Base-by-base conservation (phyloP, 2,888 invertebrate species). In the Drosophila meridionalis region DNA sequence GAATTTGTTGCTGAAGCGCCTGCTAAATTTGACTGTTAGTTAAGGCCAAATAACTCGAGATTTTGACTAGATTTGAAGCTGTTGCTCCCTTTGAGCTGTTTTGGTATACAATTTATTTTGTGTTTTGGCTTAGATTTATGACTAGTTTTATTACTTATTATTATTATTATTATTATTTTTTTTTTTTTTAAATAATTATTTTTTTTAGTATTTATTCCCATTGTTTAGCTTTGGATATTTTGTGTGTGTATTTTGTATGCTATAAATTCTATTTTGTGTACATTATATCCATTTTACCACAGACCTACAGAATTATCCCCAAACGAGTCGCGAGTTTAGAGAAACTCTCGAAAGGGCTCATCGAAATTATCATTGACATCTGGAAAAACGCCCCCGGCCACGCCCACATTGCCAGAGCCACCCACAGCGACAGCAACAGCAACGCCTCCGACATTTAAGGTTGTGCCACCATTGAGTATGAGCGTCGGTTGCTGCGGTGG, bases 341-440 rank as follows among this genome's bases (percentile, higher is more conserved):
- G 84, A 76, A 93, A 93, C 76, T 93, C 93, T 77, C 93, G 90
- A 79, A 93, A 93, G 11, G 93, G 93, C 72, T 93, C 93, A 69
- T 93, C 92, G 67, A 90, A 93, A 75, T 90, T 92, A 73, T 91
- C 92, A 73, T 91, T 92, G 63, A 90, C 91, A 81, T 91, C 91
- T 4, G 89, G 67, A 67, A 93, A 91, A 50, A 76, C 76, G 12
- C 36, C 38, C 57, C 66, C 80, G 32, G 66, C 56, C 1, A 55
- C 43, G 52, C 42, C 48, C 2, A 55, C 43, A 36, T 36, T 43
- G 28, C 56, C 73, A 0, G 65, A 59, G 2, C 74, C 78, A 3
- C 57, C 55, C 0, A 69, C 77, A 12, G 61, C 72, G 0, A 69
- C 77, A 9, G 61, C 76, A 2, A 79, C 80, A 1, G 71, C 69